phyloP scores from a whole-genome alignment of 2,888 invertebrate species.

The Acronicta alni region DNA sequence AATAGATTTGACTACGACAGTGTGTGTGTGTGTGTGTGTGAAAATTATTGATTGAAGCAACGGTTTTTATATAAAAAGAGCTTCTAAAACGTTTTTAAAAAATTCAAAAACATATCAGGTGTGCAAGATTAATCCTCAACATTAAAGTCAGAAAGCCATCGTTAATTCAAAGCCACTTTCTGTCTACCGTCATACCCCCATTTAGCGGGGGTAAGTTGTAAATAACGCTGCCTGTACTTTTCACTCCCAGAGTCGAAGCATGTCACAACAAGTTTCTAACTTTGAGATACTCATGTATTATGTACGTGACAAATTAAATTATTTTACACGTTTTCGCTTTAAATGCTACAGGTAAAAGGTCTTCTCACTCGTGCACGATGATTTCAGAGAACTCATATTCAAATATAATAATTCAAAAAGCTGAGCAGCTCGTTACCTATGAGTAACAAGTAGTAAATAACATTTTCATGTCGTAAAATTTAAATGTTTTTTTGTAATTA shows the following conservation, averaged over 20 bases:
- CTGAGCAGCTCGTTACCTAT: too few relatives aligned
- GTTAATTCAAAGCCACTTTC: conserved; percentile 5
- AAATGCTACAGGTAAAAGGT: too few relatives aligned
- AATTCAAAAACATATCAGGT: background rate
- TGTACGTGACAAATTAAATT: conserved; percentile 54
- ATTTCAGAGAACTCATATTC: too few relatives aligned
- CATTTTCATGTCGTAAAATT: too few relatives aligned
- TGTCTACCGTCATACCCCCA: conserved; percentile 3
- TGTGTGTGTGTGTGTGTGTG: too few relatives aligned
- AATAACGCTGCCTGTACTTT: conserved; percentile 45
- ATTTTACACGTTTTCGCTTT: conserved; percentile 31
- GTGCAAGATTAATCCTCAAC: background rate
- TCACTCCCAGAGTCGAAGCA: conserved; percentile 24
- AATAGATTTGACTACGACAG: background rate
- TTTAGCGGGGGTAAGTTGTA: conserved; percentile 10
- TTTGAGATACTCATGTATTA: conserved; percentile 33
- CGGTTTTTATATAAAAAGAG: too few relatives aligned
- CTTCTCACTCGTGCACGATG: too few relatives aligned
- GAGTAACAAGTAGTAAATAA: too few relatives aligned
- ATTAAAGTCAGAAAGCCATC: conserved; percentile 1
- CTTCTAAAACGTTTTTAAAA: too few relatives aligned
- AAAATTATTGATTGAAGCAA: too few relatives aligned
- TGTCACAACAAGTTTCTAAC: conserved; percentile 44
- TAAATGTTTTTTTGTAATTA: too few relatives aligned
- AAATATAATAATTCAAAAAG: too few relatives aligned